Conservation (phyloP, 2,113 vertebrate genomes). For the Hiodon tergisus region DNA sequence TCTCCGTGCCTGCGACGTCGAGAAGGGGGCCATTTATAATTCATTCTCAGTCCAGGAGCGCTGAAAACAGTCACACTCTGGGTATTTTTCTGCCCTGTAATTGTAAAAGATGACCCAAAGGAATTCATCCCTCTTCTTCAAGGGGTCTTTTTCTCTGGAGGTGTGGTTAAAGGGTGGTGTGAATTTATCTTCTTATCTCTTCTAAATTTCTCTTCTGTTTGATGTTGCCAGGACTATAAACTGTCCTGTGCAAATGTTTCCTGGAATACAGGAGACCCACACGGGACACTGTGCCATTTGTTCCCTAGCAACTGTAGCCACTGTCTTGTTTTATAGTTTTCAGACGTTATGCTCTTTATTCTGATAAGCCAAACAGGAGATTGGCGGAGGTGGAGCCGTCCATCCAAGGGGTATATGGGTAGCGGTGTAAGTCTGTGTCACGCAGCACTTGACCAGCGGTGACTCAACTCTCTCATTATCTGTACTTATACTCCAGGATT, state of each 20-base stretch:
- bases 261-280: conserved; percentile 38
- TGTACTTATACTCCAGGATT: neutral
- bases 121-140: conserved; percentile 2
- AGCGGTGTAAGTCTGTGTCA: conserved; percentile 16
- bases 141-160: conserved; percentile 7
- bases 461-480: conserved; percentile 10
- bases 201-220: conserved; percentile 42
- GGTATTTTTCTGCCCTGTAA: conserved; percentile 5
- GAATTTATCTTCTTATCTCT: conserved; percentile 34
- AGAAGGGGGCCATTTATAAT: neutral
- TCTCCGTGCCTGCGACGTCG: neutral
- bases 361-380: conserved; percentile 28
- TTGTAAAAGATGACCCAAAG: conserved; percentile 42
- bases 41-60: neutral
- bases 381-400: conserved; percentile 36
- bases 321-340: conserved; percentile 6
- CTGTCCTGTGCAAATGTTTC: conserved; percentile 21
- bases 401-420: conserved; percentile 37
- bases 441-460: conserved; percentile 23
- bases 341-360: conserved; percentile 24
- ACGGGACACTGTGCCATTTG: conserved; percentile 36
- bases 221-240: conserved; percentile 35
- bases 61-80: neutral
- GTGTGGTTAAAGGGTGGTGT: conserved; percentile 35
- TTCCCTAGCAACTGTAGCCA: conserved; percentile 42